A percentile compares a stretch with the other conserved stretches of the same genome.
phyloP scores from a whole-genome alignment of 2,888 invertebrate species.

The Iselma pallidipennis region DNA sequence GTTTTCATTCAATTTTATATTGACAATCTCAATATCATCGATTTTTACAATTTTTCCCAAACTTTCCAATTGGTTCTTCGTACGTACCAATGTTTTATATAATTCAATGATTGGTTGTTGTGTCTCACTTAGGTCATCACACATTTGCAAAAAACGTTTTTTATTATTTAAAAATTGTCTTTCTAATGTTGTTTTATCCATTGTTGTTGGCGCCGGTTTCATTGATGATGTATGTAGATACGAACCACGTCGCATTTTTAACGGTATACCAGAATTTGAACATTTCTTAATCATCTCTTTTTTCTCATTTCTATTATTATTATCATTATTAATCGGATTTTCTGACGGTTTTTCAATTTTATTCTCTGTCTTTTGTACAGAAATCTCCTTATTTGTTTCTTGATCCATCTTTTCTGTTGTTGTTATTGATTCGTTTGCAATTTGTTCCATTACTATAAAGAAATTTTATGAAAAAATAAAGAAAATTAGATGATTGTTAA shows the following conservation, averaged over 20 bases:
- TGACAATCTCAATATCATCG: constrained; percentile 42
- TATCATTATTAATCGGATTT: neutral
- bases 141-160: constrained; percentile 43
- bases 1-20: constrained; percentile 10
- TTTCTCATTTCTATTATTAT: neutral
- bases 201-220: constrained; percentile 3
- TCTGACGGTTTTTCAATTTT: neutral
- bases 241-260: constrained; percentile 10
- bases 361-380: too few relatives aligned
- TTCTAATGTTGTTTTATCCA: constrained; percentile 45
- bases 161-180: constrained; percentile 50
- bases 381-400: too few relatives aligned
- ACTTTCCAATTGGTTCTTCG: constrained; percentile 49
- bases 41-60: constrained; percentile 45
- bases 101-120: constrained; percentile 49
- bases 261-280: constrained; percentile 18
- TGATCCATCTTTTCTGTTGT: too few relatives aligned
- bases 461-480: too few relatives aligned
- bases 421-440: too few relatives aligned
- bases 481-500: too few relatives aligned
- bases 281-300: constrained; percentile 4
- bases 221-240: constrained; percentile 8
- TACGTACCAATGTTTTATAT: constrained; percentile 46
- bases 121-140: constrained; percentile 47
- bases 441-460: too few relatives aligned